A percentile compares a stretch with the other conserved stretches of the same genome.
Conservation (phyloP, 2,797 vertebrate species). For the Sebastes kiyomatsui region DNA sequence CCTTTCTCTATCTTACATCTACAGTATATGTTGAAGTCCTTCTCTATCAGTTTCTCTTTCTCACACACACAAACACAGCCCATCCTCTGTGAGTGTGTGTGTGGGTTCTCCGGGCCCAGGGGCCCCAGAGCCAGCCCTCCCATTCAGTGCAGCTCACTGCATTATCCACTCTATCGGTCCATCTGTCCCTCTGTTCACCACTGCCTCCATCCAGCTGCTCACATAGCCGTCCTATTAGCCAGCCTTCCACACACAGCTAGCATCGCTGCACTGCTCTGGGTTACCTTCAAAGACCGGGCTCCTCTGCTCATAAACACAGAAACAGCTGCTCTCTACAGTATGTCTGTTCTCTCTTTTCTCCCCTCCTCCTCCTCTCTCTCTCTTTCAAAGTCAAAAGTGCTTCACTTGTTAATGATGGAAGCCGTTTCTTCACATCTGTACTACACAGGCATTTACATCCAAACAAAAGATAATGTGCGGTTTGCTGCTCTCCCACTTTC, state of each 20-base stretch:
- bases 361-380: constrained; percentile 65
- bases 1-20: constrained; percentile 40
- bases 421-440: constrained; percentile 77
- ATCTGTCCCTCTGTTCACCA: constrained; percentile 85
- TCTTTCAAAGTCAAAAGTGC: constrained; percentile 85
- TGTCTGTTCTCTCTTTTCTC: constrained; percentile 70
- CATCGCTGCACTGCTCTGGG: constrained; percentile 77
- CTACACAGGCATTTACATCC: constrained; percentile 78
- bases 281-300: constrained; percentile 82
- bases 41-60: constrained; percentile 46
- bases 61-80: constrained; percentile 36
- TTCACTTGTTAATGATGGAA: constrained; percentile 80
- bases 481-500: constrained; percentile 70
- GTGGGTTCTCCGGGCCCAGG: constrained; percentile 63
- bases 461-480: constrained; percentile 80
- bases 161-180: constrained; percentile 85
- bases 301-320: constrained; percentile 80
- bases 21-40: constrained; percentile 36
- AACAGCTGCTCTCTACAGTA: constrained; percentile 82
- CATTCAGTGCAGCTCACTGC: constrained; percentile 78
- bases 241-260: constrained; percentile 72
- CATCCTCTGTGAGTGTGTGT: constrained; percentile 43
- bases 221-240: constrained; percentile 84
- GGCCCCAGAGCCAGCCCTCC: constrained; percentile 71
- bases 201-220: constrained; percentile 86